phyloP scores from a whole-genome alignment of 2,888 invertebrate species.

The Diarsia mendica region DNA sequence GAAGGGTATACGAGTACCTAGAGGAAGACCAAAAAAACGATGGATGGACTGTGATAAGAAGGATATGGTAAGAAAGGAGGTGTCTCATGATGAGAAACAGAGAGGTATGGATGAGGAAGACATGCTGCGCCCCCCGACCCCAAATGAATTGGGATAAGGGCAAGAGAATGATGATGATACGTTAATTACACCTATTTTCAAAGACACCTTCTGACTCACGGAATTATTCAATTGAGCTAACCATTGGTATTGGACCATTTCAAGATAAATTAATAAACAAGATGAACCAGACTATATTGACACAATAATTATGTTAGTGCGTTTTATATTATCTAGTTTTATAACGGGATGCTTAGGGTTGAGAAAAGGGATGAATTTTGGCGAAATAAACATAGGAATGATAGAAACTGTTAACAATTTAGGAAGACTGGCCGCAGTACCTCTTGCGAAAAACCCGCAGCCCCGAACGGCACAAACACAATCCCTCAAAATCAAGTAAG shows the following conservation, averaged over 20 bases:
- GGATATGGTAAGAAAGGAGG: no score
- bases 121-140: no score
- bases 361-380: no score
- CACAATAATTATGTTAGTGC: background rate
- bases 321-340: slow-evolving; percentile 11
- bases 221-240: slow-evolving; percentile 49
- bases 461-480: no score
- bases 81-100: no score
- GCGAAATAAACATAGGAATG: background rate
- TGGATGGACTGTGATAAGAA: no score
- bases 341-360: background rate
- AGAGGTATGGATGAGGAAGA: no score
- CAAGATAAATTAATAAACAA: slow-evolving; percentile 31
- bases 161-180: no score
- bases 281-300: slow-evolving; percentile 8
- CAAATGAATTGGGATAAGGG: no score
- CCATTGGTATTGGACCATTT: slow-evolving; percentile 20
- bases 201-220: slow-evolving; percentile 31
- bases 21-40: no score
- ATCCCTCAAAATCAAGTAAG: background rate
- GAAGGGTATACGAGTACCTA: no score
- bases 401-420: background rate
- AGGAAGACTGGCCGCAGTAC: background rate
- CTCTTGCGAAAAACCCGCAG: no score
- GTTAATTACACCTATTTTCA: slow-evolving; percentile 22